Conservation (phyloP, 2,888 invertebrate genomes). For the Chalcis sispes region DNA sequence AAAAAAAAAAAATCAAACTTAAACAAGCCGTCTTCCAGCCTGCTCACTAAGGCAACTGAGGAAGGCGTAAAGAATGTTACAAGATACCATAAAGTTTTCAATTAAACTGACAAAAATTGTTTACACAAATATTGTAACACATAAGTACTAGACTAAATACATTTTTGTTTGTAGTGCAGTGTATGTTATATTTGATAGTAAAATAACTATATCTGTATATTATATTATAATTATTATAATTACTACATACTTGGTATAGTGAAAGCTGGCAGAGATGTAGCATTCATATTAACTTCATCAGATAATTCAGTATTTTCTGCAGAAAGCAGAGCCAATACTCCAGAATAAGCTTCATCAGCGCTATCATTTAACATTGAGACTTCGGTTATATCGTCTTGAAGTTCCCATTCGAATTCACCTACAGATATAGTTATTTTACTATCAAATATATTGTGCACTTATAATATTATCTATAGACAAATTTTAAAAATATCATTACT, state of each 20-base stretch:
- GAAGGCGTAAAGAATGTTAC: constrained; percentile 1
- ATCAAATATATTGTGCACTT: neutral
- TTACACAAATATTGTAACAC: neutral
- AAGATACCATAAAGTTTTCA: too few species aligned
- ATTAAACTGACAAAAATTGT: neutral
- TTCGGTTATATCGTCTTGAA: constrained; percentile 78
- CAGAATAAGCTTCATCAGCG: constrained; percentile 64
- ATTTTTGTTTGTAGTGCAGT: neutral
- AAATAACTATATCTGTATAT: neutral
- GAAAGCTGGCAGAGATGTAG: constrained; percentile 67
- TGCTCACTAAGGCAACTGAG: constrained; percentile 11
- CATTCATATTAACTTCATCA: constrained; percentile 62
- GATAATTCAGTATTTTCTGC: constrained; percentile 59
- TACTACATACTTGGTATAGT: constrained; percentile 66
- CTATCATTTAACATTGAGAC: constrained; percentile 72
- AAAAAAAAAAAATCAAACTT: constrained; percentile 30
- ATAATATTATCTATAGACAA: neutral
- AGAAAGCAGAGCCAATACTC: constrained; percentile 66
- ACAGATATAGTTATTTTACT: constrained; percentile 43
- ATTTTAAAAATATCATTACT: constrained; percentile 75
- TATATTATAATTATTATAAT: constrained; percentile 17
- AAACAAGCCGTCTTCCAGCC: constrained; percentile 17
- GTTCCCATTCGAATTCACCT: constrained; percentile 88
- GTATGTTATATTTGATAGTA: neutral
- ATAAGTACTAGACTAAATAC: constrained; percentile 27